These are phyloP conservation scores for Setipinna tenuifilis DNA, from an alignment of 2,797 vertebrate genomes.

Conservation along the genomic window DNA sequence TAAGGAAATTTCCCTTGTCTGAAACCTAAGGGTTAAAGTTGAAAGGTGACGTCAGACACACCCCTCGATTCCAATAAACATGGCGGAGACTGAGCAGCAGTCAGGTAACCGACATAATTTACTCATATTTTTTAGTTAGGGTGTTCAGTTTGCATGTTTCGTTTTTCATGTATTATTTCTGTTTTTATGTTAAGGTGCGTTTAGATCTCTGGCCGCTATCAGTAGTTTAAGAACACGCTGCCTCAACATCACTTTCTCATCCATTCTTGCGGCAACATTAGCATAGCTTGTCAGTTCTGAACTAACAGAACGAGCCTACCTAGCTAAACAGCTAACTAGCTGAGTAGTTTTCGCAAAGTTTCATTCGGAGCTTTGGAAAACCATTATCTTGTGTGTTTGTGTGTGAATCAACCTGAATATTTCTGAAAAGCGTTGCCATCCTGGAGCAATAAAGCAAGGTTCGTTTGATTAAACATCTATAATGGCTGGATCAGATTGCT, in stretches of 20 bases:
- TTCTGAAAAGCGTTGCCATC: not conserved
- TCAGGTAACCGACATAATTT: conserved; percentile 59
- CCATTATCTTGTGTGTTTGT: not conserved
- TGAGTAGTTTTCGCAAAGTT: conserved; percentile 14
- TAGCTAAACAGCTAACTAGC: not conserved
- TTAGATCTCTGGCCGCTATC: not conserved
- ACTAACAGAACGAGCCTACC: not conserved
- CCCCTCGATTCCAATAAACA: conserved; percentile 54
- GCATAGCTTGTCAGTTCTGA: not conserved
- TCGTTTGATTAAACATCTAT: not conserved
- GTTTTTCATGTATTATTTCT: not conserved
- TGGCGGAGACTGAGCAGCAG: conserved; percentile 75
- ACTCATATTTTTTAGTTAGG: not conserved
- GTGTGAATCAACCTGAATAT: not conserved
- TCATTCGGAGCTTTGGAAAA: not conserved
- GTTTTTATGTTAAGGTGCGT: not conserved
- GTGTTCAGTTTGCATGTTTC: not conserved
- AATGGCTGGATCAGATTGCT: not conserved
- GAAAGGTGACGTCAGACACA: conserved; percentile 47
- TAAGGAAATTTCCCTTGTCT: not conserved
- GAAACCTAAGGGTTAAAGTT: conserved; percentile 39
- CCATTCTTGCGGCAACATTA: not conserved
- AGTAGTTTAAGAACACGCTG: not conserved
- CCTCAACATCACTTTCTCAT: not conserved
- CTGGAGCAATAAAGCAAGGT: not conserved